These are phyloP conservation scores for Orcinus orca DNA, from an alignment of 2,113 vertebrate genomes.

Conservation along the genomic window DNA sequence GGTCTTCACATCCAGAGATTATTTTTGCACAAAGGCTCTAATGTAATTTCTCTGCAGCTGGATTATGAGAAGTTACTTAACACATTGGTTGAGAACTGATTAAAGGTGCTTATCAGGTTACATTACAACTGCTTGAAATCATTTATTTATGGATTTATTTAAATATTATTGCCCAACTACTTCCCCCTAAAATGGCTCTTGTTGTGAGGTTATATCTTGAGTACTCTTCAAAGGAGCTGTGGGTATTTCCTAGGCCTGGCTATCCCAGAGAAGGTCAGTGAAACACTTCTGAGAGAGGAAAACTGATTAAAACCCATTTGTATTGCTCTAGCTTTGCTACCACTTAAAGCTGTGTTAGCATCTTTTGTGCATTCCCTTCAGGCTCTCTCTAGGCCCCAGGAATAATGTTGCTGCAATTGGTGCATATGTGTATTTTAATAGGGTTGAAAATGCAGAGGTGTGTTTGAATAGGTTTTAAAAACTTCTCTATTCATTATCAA, in stretches of 20 bases:
- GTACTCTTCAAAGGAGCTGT: not conserved
- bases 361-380: not conserved
- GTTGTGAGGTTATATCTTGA: not conserved
- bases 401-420: not conserved
- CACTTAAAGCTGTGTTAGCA: not conserved
- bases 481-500: not conserved
- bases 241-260: not conserved
- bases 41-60: not conserved
- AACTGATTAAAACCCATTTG: not conserved
- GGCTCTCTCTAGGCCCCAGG: not conserved
- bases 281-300: not conserved
- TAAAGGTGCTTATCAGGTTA: not conserved
- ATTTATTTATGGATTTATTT: not conserved
- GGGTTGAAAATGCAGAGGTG: not conserved
- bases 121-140: not conserved
- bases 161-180: not conserved
- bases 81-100: not conserved
- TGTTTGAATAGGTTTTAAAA: not conserved
- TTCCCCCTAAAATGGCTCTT: not conserved
- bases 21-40: not conserved
- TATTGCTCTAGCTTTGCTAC: not conserved
- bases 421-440: not conserved
- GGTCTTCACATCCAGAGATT: not conserved
- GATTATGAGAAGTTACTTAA: not conserved
- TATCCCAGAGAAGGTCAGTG: not conserved